Evolutionary conservation across 2,113 vertebrate species (phyloP).

Genomic region (Mola mola): DNA sequence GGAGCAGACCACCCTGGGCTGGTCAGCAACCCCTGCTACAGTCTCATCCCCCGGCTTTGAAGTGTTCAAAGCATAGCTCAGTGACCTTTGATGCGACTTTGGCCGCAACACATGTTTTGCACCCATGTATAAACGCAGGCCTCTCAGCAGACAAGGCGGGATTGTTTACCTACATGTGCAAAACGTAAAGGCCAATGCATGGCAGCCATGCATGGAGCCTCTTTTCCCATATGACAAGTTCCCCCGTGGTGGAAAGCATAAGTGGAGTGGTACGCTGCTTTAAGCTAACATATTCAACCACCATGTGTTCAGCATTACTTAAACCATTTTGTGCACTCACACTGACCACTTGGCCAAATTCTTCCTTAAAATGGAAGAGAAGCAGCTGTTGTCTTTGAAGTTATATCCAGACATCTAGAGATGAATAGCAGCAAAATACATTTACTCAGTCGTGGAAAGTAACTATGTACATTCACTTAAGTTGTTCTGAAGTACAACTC

Average conservation of each 20-base stretch:
- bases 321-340: conserved; percentile 30
- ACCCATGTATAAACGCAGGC: conserved; percentile 85
- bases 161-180: conserved; percentile 85
- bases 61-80: conserved; percentile 91
- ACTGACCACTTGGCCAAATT: conserved; percentile 23
- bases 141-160: conserved; percentile 77
- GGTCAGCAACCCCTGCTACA: conserved; percentile 91
- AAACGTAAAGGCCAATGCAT: conserved; percentile 79
- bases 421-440: not conserved
- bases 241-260: conserved; percentile 67
- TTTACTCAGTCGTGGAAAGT: no score
- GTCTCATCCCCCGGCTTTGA: conserved; percentile 90
- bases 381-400: not conserved
- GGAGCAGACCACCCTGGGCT: conserved; percentile 87
- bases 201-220: conserved; percentile 78
- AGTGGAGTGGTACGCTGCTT: conserved; percentile 61
- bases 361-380: not conserved
- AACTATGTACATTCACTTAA: no score
- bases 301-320: conserved; percentile 77
- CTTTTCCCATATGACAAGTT: conserved; percentile 66
- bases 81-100: conserved; percentile 92
- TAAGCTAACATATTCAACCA: conserved; percentile 52
- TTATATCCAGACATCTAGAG: not conserved
- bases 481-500: no score
- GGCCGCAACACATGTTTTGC: conserved; percentile 87